These are phyloP conservation scores for Butastur rufipennis DNA, from an alignment of 2,113 vertebrate species.

Conservation along the genomic window DNA sequence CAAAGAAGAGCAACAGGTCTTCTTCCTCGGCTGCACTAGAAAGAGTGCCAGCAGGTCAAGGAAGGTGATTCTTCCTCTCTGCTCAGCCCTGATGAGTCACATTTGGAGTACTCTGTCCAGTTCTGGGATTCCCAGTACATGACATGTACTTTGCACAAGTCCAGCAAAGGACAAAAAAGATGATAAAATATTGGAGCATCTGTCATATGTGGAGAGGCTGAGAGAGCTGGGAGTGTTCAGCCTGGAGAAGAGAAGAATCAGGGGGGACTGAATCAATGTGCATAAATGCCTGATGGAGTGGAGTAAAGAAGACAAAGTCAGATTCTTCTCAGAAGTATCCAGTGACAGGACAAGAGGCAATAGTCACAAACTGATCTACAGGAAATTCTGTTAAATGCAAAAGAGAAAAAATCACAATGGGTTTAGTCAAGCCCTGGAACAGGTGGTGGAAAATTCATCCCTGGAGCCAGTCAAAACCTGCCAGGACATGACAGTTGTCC, in stretches of 20 bases:
- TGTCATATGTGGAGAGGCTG: background rate
- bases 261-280: accelerated
- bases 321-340: background rate
- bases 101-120: background rate
- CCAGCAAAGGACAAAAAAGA: background rate
- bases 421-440: background rate
- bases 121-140: background rate
- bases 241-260: background rate
- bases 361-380: background rate
- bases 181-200: background rate
- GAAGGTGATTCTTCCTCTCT: background rate
- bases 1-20: background rate
- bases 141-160: background rate
- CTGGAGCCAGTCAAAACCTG: background rate
- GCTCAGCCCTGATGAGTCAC: background rate
- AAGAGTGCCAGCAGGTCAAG: background rate
- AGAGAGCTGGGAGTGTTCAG: background rate
- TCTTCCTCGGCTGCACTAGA: background rate
- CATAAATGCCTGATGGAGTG: background rate
- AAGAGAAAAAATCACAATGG: background rate
- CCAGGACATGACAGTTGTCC: background rate
- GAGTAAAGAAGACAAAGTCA: background rate
- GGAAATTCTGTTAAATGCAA: background rate
- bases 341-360: background rate
- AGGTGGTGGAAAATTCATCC: background rate